Percentiles rank a stretch among this genome's conserved stretches.
Evolutionary conservation across 2,113 vertebrate genomes (phyloP).

Genomic region (Gopherus evgoodei): DNA sequence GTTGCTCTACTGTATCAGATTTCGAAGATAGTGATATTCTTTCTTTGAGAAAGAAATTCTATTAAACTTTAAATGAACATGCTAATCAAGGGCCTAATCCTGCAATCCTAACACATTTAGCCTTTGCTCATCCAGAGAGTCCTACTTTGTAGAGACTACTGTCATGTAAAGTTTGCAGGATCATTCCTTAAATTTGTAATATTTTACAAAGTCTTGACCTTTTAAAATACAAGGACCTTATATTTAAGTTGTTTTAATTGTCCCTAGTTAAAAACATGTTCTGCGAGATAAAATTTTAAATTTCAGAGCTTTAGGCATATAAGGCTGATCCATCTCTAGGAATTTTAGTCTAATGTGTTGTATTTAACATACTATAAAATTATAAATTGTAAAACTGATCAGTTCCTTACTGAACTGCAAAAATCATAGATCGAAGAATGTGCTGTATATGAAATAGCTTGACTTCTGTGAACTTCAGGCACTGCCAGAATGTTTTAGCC

Average conservation of each 20-base stretch:
- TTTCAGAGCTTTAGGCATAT: neutral
- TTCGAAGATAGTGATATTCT: neutral
- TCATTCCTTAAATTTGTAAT: neutral
- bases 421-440: conserved; percentile 67
- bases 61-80: neutral
- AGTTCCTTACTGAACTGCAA: conserved; percentile 67
- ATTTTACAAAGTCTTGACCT: neutral
- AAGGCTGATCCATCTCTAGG: neutral
- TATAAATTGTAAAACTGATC: conserved; percentile 52
- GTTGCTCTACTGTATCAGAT: neutral
- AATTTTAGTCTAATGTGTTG: neutral
- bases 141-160: neutral
- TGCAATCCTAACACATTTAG: neutral
- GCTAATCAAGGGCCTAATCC: neutral
- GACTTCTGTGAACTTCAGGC: conserved; percentile 50
- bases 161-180: neutral
- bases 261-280: neutral
- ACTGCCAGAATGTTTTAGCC: conserved; percentile 73
- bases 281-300: neutral
- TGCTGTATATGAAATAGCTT: conserved; percentile 72
- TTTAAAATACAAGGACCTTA: neutral
- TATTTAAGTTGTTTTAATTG: neutral
- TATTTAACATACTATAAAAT: neutral
- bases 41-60: neutral
- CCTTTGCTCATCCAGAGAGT: neutral